Percentiles rank a stretch among this genome's conserved stretches.
These are phyloP conservation scores for Castor canadensis DNA, from an alignment of 2,113 vertebrate species.

Conservation along the genomic window DNA sequence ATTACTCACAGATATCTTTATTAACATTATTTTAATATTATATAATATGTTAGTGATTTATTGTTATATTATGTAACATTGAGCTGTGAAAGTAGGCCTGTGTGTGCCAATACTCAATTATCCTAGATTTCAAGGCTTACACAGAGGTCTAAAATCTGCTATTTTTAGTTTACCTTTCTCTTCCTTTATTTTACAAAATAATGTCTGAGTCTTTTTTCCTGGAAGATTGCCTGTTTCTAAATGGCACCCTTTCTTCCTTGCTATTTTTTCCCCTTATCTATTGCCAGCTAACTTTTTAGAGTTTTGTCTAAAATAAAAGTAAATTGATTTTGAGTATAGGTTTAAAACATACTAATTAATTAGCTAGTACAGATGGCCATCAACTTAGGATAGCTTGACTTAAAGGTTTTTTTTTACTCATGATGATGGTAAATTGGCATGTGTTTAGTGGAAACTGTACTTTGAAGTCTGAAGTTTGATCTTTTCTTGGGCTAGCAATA, in stretches of 20 bases:
- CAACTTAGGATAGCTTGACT: not conserved
- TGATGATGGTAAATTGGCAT: not conserved
- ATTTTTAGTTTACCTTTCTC: constrained; percentile 12
- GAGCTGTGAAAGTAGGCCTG: not conserved
- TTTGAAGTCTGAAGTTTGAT: not conserved
- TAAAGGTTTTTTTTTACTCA: not conserved
- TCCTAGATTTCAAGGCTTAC: not conserved
- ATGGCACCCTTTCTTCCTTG: not conserved
- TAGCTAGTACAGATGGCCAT: not conserved
- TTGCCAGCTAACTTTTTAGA: not conserved
- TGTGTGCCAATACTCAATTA: not conserved
- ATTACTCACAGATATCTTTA: not conserved
- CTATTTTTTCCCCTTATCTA: not conserved
- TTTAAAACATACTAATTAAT: constrained; percentile 5
- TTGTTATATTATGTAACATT: not conserved
- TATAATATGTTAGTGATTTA: not conserved
- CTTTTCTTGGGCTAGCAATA: not conserved
- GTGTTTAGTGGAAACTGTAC: not conserved
- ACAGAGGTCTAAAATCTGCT: not conserved
- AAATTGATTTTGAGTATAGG: not conserved
- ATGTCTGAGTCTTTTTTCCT: constrained; percentile 11
- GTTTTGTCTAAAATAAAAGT: constrained; percentile 40
- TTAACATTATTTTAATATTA: constrained; percentile 14
- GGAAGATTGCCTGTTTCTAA: constrained; percentile 30
- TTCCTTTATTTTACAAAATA: constrained; percentile 21